Evolutionary conservation across 2,888 invertebrate genomes (phyloP), one percentile per base, ranked within the genome.

Genomic region (Halictus ligatus): DNA sequence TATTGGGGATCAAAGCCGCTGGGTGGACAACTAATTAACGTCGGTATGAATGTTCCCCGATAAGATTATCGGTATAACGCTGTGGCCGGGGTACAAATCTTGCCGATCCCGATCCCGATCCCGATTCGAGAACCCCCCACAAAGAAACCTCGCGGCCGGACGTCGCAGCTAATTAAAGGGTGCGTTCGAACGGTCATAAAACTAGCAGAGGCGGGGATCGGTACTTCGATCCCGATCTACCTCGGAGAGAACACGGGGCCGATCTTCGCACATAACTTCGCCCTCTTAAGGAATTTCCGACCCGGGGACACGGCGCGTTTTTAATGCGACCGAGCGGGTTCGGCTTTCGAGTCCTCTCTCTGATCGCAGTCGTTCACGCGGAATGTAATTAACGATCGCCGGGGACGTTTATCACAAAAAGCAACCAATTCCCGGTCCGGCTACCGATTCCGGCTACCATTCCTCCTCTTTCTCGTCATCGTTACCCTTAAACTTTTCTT

Each of bases 301-400:
- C 18, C 29, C 80, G 67, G 73, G 75, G 77, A 81, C 86, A 77
- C 77, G 80, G 83, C 84, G 83, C 71, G 77, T 85, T 85, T 89
- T 85, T 78, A 88, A 73, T 76, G 50, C 75, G 76, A 77, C 64
- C 80, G 76, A 75, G 67, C 80, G 25, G 71, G 60, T 78, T 79
- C 40, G 84, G 85, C 88, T 84, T 83, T 88, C 89, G 90, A 92
- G 92, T 92, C 91, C 91, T 86, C 89, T 91, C 90, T n/a, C n/a
- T 5, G 89, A 91, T 92, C 88, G 91, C 86, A 85, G 85, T 87
- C 91, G 88, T 92, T 92, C 92, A 90, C 92, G 90, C 89, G 91
- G 92, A 94, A 94, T 92, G 93, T 92, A 94, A 94, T 94, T 94
- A 94, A 94, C 91, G 91, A 75, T 85, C 77, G 75, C 72, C 75